Evolutionary conservation across 1,140 invertebrate genomes (phyloP), one percentile per base, ranked within the genome.

Genomic region (Latrodectus geometricus): DNA sequence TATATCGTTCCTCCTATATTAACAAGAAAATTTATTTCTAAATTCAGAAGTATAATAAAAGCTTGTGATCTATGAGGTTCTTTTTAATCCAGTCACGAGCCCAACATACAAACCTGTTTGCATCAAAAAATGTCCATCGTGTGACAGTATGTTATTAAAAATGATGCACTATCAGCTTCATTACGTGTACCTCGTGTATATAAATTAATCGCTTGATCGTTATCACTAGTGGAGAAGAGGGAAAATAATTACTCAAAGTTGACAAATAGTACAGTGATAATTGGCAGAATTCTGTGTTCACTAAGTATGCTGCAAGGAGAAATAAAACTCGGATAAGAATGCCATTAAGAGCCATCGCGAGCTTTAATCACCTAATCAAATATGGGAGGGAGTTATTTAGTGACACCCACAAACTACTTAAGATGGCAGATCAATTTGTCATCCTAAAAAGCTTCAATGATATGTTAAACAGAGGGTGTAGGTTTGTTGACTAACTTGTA

Each of bases 11-110:
- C n/a, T n/a, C n/a, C n/a, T n/a, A n/a, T n/a, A n/a, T n/a, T n/a
- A n/a, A n/a, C n/a, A n/a, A n/a, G n/a, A n/a, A n/a, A n/a, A n/a
- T n/a, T n/a, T n/a, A n/a, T n/a, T n/a, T n/a, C n/a, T n/a, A n/a
- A n/a, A n/a, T n/a, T n/a, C n/a, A n/a, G n/a, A n/a, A n/a, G n/a
- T n/a, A n/a, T n/a, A n/a, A n/a, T n/a, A n/a, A n/a, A n/a, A n/a
- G n/a, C n/a, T 56, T 21, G 78, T 81, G 78, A 81, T 81, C 78
- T 81, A 81, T 81, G 78, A 66, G 68, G n/a, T n/a, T n/a, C n/a
- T n/a, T n/a, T 23, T 65, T 50, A 80, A 74, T 35, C 80, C n/a
- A 49, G 50, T 82, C 80, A 82, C 80, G 80, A 61, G 49, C 23
- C 52, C 35, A 14, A 17, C 54, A 70, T 23, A 54, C 21, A n/a